Conservation (phyloP, 1,140 invertebrate genomes). For the Paraescarpia echinospica region DNA sequence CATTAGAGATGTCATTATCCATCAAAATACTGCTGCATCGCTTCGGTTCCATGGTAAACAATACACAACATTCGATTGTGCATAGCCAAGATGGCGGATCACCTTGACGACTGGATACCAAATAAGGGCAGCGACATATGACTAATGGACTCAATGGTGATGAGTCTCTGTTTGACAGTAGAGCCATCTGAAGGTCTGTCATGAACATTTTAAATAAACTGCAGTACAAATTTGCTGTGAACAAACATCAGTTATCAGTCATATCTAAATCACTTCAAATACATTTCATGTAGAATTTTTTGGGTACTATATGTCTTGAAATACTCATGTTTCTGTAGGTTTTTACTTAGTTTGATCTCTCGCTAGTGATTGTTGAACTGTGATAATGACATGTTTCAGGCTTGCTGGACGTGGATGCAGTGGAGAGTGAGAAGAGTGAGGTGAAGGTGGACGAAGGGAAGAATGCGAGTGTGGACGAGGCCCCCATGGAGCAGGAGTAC, state of each 20-base stretch:
- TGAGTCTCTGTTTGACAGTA: too few relatives aligned
- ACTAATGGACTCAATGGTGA: too few relatives aligned
- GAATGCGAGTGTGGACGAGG: conserved; percentile 30
- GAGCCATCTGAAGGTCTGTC: too few relatives aligned
- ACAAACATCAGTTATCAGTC: background rate
- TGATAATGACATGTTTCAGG: background rate
- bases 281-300: background rate
- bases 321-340: background rate
- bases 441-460: conserved; percentile 31
- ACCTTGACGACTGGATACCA: too few relatives aligned
- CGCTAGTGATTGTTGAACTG: background rate
- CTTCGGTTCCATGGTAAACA: too few relatives aligned
- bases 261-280: background rate
- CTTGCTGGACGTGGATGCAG: background rate
- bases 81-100: too few relatives aligned
- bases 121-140: too few relatives aligned
- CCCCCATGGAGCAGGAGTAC: conserved; percentile 36
- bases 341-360: background rate
- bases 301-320: background rate
- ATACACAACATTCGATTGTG: too few relatives aligned
- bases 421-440: conserved; percentile 14
- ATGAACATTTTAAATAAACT: too few relatives aligned
- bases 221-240: background rate
- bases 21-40: too few relatives aligned
- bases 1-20: too few relatives aligned